Conservation (phyloP, 2,113 vertebrate genomes). For the Lasiurus cinereus region DNA sequence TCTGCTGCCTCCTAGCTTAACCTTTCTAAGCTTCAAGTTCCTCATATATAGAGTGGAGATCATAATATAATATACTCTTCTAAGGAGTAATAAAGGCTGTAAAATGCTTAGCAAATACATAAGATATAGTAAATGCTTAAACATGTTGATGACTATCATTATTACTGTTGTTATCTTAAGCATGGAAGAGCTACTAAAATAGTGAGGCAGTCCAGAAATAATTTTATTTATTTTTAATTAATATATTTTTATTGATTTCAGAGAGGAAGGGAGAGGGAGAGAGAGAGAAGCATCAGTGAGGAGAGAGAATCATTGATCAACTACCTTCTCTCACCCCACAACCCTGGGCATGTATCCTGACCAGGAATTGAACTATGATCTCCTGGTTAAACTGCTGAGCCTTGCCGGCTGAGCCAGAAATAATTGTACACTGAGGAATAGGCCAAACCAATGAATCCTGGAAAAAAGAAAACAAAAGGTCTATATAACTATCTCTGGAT, state of each 20-base stretch:
- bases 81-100: not conserved
- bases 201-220: not conserved
- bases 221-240: not conserved
- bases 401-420: not conserved
- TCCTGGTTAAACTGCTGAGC: too few relatives aligned
- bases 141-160: slow-evolving; percentile 12
- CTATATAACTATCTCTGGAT: not conserved
- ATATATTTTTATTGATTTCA: too few relatives aligned
- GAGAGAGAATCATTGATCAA: too few relatives aligned
- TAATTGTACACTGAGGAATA: not conserved
- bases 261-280: too few relatives aligned
- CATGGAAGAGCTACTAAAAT: not conserved
- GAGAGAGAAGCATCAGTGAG: too few relatives aligned
- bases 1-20: not conserved
- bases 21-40: not conserved
- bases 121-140: not conserved
- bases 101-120: slow-evolving; percentile 28
- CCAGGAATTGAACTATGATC: too few relatives aligned
- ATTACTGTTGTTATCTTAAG: not conserved
- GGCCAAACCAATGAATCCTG: not conserved
- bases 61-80: not conserved
- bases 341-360: too few relatives aligned
- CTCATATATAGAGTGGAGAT: not conserved
- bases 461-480: not conserved
- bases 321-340: too few relatives aligned